Evolutionary conservation across 92 coral and sea anemone species (phyloP).

Genomic region (Actinostola sp.): DNA sequence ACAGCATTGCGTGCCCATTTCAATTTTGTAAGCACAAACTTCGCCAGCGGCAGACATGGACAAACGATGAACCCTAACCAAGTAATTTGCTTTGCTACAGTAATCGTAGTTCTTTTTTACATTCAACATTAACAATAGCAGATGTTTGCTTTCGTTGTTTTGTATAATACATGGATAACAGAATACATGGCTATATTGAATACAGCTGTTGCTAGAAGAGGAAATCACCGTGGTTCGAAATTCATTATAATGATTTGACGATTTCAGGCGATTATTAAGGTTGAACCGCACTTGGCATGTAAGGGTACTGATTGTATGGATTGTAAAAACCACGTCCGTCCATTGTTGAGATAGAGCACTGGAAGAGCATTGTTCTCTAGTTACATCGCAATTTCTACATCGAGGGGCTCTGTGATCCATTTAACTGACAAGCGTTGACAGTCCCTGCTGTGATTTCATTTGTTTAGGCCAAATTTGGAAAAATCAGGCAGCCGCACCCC

Average conservation of each 20-base stretch:
- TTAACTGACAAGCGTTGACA: conserved; percentile 34
- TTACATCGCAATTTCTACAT: not conserved
- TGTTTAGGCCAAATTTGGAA: conserved; percentile 27
- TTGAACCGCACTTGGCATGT: too few relatives aligned
- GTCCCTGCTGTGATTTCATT: conserved; percentile 33
- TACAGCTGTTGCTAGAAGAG: conserved; percentile 3
- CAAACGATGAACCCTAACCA: not conserved
- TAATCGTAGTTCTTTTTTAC: not conserved
- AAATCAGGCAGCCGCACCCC: conserved; percentile 51
- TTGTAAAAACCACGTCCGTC: too few relatives aligned
- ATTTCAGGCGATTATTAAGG: conserved; percentile 23
- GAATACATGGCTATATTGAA: conserved; percentile 26
- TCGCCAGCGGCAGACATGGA: not conserved
- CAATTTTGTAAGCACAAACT: conserved; percentile 1
- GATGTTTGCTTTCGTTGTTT: not conserved
- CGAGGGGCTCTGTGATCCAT: not conserved
- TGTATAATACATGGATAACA: conserved; percentile 2
- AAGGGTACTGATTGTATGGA: too few relatives aligned
- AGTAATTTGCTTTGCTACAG: conserved; percentile 1
- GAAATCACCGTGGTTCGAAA: conserved; percentile 50
- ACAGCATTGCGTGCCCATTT: too few relatives aligned
- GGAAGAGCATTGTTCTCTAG: not conserved
- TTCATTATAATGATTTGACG: conserved; percentile 32
- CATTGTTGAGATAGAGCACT: too few relatives aligned
- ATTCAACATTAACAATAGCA: conserved; percentile 18